These are phyloP conservation scores for Diploptera punctata DNA, from an alignment of 2,888 invertebrate genomes.

Conservation along the genomic window DNA sequence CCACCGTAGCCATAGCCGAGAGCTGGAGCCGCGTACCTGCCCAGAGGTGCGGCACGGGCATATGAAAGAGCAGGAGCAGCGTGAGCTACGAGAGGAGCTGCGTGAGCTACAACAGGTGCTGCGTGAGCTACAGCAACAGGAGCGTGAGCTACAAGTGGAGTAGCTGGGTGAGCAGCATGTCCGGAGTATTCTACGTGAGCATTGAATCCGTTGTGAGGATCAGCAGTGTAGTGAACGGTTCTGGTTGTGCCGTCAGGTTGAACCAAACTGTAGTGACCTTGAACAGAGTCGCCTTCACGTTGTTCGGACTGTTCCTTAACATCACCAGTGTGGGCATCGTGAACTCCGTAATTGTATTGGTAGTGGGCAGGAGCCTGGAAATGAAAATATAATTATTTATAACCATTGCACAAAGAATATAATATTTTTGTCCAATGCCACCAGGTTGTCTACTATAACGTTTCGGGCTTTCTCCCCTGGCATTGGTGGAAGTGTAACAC, in stretches of 20 bases:
- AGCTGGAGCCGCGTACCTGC: too few species aligned
- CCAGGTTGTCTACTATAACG: too few species aligned
- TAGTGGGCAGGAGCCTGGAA: slow-evolving; percentile 22
- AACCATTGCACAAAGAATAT: too few species aligned
- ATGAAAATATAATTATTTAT: too few species aligned
- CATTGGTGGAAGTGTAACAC: too few species aligned
- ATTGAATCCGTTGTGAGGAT: slow-evolving; percentile 29
- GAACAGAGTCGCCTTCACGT: slow-evolving; percentile 23
- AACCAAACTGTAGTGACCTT: slow-evolving; percentile 22
- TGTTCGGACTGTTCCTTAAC: slow-evolving; percentile 32
- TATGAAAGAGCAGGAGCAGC: not conserved
- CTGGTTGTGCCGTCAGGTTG: slow-evolving; percentile 31
- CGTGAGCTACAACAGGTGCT: slow-evolving; percentile 63
- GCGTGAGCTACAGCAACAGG: slow-evolving; percentile 52
- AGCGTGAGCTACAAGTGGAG: too few species aligned
- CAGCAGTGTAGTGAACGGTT: slow-evolving; percentile 23
- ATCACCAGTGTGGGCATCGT: slow-evolving; percentile 35
- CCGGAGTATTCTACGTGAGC: slow-evolving; percentile 40
- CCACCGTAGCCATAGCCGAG: too few species aligned
- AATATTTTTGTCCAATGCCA: too few species aligned
- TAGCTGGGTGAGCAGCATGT: too few species aligned
- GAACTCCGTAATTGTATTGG: slow-evolving; percentile 26
- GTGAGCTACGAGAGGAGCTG: not conserved
- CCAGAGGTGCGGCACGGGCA: not conserved
- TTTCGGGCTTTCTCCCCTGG: too few species aligned